phyloP scores from a whole-genome alignment of 2,888 invertebrate species.

The Fragum fragum region DNA sequence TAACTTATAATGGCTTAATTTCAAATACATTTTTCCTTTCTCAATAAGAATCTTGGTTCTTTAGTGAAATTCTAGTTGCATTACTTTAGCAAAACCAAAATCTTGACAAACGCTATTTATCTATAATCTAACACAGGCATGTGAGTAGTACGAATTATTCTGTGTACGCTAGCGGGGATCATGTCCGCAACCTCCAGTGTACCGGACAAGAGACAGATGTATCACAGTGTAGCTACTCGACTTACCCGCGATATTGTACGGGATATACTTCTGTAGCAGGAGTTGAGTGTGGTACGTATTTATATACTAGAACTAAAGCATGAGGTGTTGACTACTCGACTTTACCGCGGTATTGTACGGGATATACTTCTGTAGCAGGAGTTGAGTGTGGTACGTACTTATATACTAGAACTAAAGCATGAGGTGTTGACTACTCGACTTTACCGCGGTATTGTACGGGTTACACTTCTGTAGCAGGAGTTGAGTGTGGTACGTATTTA shows the following conservation, averaged over 20 bases:
- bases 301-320: no score
- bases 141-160: background rate
- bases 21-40: no score
- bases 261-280: background rate
- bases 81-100: no score
- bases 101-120: no score
- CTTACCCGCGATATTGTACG: background rate
- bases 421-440: background rate
- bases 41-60: no score
- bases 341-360: background rate
- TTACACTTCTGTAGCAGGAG: background rate
- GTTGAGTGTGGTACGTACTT: constrained; percentile 13
- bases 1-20: no score
- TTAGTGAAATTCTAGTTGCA: no score
- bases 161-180: background rate
- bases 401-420: no score
- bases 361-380: background rate
- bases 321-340: background rate
- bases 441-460: background rate
- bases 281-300: constrained; percentile 8
- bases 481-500: constrained; percentile 11
- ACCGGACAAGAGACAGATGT: background rate
- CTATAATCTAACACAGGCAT: no score
- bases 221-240: background rate
- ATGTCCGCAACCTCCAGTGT: background rate